Conservation (phyloP, 1,140 invertebrate genomes). For the Diorhabda sublineata region DNA sequence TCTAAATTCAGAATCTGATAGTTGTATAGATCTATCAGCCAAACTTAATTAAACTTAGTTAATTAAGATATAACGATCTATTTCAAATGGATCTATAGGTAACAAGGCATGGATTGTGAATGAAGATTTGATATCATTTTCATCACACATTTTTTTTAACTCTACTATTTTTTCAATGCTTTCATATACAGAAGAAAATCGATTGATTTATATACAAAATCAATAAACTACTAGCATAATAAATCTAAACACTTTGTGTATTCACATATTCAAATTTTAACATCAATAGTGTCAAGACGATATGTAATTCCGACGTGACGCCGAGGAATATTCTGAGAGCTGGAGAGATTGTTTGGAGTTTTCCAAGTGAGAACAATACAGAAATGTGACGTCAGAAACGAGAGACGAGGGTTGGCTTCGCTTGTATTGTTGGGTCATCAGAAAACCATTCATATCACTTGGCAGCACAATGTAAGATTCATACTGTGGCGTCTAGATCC, state of each 20-base stretch:
- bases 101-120: too few relatives aligned
- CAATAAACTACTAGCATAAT: neutral
- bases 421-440: constrained; percentile 1
- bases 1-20: too few relatives aligned
- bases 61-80: too few relatives aligned
- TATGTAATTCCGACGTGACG: neutral
- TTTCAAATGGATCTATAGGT: too few relatives aligned
- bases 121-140: too few relatives aligned
- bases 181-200: too few relatives aligned
- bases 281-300: neutral
- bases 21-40: too few relatives aligned
- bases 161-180: too few relatives aligned
- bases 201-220: too few relatives aligned
- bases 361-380: constrained; percentile 2
- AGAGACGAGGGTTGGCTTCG: neutral
- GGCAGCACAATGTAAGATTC: constrained; percentile 1
- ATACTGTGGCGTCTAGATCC: constrained; percentile 1
- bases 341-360: neutral
- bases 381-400: neutral
- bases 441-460: constrained; percentile 2
- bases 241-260: neutral
- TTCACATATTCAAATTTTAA: neutral
- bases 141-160: too few relatives aligned
- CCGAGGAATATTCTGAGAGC: neutral
- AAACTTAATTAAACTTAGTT: too few relatives aligned